Conservation (phyloP, 2,888 invertebrate genomes). For the Ecdyonurus torrentis region DNA sequence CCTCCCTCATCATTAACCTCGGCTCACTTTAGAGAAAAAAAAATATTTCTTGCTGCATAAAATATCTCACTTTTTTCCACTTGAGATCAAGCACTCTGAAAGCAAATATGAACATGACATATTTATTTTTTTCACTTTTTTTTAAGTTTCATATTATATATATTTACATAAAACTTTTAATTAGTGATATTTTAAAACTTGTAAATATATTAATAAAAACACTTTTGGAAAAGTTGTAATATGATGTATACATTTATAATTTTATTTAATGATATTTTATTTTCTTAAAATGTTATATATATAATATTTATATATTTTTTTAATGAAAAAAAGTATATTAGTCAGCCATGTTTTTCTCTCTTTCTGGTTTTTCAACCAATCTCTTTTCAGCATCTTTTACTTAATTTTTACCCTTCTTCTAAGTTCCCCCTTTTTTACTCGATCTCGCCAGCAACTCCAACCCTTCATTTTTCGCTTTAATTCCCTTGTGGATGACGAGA, state of each 20-base stretch:
- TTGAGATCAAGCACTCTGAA: neutral
- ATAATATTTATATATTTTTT: neutral
- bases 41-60: no score
- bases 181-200: neutral
- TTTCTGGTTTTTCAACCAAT: slow-evolving; percentile 1
- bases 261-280: neutral
- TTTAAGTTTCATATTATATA: neutral
- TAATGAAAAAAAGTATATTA: neutral
- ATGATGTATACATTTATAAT: neutral
- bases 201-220: no score
- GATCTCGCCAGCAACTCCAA: neutral
- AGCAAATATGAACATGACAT: neutral
- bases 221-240: no score
- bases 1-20: neutral
- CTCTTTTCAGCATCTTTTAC: slow-evolving; percentile 2
- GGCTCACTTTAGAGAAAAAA: neutral
- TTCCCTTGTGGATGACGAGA: neutral
- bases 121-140: neutral
- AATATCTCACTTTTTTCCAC: no score
- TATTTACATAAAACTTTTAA: neutral
- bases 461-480: neutral
- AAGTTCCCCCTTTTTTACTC: neutral
- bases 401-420: slow-evolving; percentile 1
- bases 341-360: slow-evolving; percentile 1
- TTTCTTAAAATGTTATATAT: neutral